Base-by-base conservation (phyloP, 2,797 vertebrate species). In the Halcyon badia region DNA sequence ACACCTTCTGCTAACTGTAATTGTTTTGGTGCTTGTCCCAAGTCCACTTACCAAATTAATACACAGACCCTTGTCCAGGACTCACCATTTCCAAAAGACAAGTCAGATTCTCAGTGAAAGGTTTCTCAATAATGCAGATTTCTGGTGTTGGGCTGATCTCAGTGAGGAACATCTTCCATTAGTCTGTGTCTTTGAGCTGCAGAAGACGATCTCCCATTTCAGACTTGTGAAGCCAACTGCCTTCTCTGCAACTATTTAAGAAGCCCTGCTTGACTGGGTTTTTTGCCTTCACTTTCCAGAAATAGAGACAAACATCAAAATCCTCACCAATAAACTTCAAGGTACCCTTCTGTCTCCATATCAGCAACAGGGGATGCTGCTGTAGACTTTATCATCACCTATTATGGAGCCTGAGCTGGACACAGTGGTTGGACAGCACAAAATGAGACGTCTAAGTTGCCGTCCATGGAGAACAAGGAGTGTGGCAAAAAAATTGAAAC, bases 291-390 rank as follows among this genome's bases (percentile, higher is more conserved):
- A 12, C 1, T 1, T 46, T 62, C 37, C n/a, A 51, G 56, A 51
- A 86, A 77, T 33, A 14, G 3, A 44, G 19, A 14, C 4, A 5
- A 31, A 25, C 21, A 31, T 41, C 35, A 72, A 56, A 86, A n/a
- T 39, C 26, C 17, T 52, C 15, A 15, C 18, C 54, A 56, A n/a
- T 56, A 21, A 56, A 18, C 52, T 61, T 30, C 26, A 71, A 57
- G 16, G 10, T 16, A 33, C 61, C 2, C 24, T 69, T 6, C 18
- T 78, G 20, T 26, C 25, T 52, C 39, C 31, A 4, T 9, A 57
- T 10, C 31, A 72, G n/a, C 30, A 19, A 3, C 0, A n/a, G 7
- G 4, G 9, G 22, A 64, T 16, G 5, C 30, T 37, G 5, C 10
- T 15, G 9, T 3, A 9, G 37, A 14, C 17, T n/a, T 51, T 60